Percentiles rank a stretch among this genome's conserved stretches.
phyloP scores from a whole-genome alignment of 2,113 vertebrate species.

The Ivindomyrus marchei region DNA sequence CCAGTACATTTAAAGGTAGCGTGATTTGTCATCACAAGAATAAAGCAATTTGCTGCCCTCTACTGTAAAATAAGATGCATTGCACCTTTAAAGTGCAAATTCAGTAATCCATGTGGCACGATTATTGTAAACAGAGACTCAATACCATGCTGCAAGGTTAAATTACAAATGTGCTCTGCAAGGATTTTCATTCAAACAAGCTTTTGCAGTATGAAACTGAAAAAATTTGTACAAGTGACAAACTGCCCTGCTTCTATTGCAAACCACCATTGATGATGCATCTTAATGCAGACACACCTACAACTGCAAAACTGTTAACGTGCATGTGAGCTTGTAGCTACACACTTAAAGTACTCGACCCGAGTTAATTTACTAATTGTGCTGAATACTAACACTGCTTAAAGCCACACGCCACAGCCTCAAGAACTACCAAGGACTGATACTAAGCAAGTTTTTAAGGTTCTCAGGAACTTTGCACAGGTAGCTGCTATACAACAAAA shows the following conservation, averaged over 20 bases:
- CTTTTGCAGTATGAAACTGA: background rate
- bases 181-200: background rate
- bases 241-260: background rate
- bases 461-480: background rate
- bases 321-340: background rate
- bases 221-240: background rate
- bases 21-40: background rate
- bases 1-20: background rate
- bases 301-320: background rate
- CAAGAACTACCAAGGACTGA: background rate
- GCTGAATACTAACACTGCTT: background rate
- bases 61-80: background rate
- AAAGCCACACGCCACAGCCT: background rate
- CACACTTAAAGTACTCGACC: background rate
- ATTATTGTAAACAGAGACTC: background rate
- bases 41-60: constrained; percentile 19
- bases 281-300: background rate
- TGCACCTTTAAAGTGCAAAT: background rate
- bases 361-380: background rate
- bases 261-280: background rate
- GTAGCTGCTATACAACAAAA: background rate
- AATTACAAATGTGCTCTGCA: background rate
- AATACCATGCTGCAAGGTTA: background rate
- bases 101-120: background rate
- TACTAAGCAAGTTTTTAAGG: background rate